These are phyloP conservation scores for Amphipoea oculea DNA, from an alignment of 2,888 invertebrate genomes.

Conservation along the genomic window DNA sequence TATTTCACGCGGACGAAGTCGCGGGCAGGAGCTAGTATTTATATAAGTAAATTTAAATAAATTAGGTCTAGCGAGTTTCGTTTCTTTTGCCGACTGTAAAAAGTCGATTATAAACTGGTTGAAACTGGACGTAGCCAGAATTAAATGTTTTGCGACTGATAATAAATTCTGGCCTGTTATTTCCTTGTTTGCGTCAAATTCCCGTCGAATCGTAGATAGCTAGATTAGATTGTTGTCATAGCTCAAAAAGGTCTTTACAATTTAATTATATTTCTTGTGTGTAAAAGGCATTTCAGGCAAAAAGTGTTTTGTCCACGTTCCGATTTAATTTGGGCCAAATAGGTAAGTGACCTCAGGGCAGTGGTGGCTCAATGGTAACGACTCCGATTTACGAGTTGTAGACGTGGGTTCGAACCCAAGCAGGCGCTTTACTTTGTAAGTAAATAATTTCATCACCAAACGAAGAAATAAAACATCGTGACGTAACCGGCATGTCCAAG, in stretches of 20 bases:
- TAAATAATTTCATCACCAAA: no score
- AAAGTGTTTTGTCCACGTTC: not conserved
- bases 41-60: slow-evolving; percentile 41
- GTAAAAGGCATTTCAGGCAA: not conserved
- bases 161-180: slow-evolving; percentile 49
- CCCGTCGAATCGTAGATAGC: slow-evolving; percentile 29
- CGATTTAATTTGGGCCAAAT: no score
- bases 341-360: no score
- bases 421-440: no score
- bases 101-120: slow-evolving; percentile 22
- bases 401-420: no score
- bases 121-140: slow-evolving; percentile 44
- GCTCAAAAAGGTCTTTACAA: slow-evolving; percentile 8
- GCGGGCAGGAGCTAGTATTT: no score
- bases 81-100: no score
- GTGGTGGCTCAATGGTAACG: no score
- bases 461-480: no score
- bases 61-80: slow-evolving; percentile 5
- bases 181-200: slow-evolving; percentile 48
- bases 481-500: no score
- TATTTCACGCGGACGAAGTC: no score
- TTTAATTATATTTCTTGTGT: not conserved
- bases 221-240: not conserved
- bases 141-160: slow-evolving; percentile 39
- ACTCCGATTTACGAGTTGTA: no score